These are phyloP conservation scores for Hormaphis cornu DNA, from an alignment of 1,140 invertebrate genomes.

Conservation along the genomic window DNA sequence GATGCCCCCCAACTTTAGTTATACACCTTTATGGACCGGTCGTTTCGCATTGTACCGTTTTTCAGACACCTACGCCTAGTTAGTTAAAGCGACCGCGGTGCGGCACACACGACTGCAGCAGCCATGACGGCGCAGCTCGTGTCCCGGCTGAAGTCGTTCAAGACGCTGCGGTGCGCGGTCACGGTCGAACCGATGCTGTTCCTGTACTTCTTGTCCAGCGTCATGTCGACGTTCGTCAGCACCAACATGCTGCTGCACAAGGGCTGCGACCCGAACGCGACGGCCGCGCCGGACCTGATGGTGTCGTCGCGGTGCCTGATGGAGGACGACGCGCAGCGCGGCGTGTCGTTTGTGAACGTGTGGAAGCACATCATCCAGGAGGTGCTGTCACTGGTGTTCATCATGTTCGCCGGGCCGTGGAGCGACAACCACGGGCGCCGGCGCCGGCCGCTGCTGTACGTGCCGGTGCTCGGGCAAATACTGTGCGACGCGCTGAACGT, in stretches of 20 bases:
- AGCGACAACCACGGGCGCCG: constrained; percentile 38
- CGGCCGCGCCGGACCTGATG: background rate
- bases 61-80: too few species aligned
- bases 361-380: background rate
- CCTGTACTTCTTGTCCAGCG: background rate
- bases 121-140: background rate
- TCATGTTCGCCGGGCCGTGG: constrained; percentile 39
- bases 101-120: too few species aligned
- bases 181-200: constrained; percentile 20
- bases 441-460: constrained; percentile 43
- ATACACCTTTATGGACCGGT: too few species aligned
- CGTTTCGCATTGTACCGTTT: too few species aligned
- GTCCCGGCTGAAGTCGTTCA: background rate
- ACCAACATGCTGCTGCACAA: constrained; percentile 13
- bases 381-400: background rate
- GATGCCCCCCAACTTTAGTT: too few species aligned
- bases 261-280: constrained; percentile 3
- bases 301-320: background rate
- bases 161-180: background rate
- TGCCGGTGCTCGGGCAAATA: constrained; percentile 39
- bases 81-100: background rate
- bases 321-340: constrained; percentile 3
- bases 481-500: background rate
- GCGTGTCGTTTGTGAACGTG: constrained; percentile 8
- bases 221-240: background rate